A percentile compares a stretch with the other conserved stretches of the same genome.
Evolutionary conservation across 2,797 vertebrate species (phyloP).

Genomic region (Myotis daubentonii): DNA sequence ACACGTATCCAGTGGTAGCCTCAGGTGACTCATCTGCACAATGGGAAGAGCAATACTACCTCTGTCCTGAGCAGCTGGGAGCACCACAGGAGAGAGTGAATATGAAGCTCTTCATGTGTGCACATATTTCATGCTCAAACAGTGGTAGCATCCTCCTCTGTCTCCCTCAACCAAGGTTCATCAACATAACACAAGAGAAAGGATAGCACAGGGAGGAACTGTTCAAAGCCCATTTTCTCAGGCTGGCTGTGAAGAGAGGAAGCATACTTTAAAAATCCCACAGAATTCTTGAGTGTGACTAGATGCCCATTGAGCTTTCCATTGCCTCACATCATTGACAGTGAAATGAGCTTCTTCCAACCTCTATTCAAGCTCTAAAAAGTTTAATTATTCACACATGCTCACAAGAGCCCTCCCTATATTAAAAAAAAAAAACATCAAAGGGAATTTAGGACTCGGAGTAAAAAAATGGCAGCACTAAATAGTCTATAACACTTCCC

Average conservation of each 20-base stretch:
- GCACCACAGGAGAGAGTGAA: neutral
- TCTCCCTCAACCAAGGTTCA: neutral
- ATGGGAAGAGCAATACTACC: rapidly evolving
- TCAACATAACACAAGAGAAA: neutral
- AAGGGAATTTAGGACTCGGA: slow-evolving; percentile 55
- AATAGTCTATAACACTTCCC: neutral
- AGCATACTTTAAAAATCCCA: neutral
- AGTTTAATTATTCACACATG: slow-evolving; percentile 68
- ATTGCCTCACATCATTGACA: slow-evolving; percentile 39
- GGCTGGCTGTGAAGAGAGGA: neutral
- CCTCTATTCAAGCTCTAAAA: slow-evolving; percentile 35
- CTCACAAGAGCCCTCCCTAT: slow-evolving; percentile 44
- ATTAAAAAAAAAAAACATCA: slow-evolving; percentile 78
- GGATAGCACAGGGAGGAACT: neutral
- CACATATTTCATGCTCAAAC: rapidly evolving
- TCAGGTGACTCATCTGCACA: neutral
- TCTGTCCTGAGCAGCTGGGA: neutral
- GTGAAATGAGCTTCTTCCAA: slow-evolving; percentile 52
- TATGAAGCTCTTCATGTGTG: rapidly evolving
- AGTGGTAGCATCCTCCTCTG: neutral
- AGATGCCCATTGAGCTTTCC: slow-evolving; percentile 17
- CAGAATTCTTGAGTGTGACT: slow-evolving; percentile 37
- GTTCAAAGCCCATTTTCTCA: neutral
- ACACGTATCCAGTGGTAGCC: neutral
- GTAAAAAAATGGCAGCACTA: neutral